A percentile compares a stretch with the other conserved stretches of the same genome.
Conservation (phyloP, 1,140 invertebrate genomes). For the Tetramorium simillimum region DNA sequence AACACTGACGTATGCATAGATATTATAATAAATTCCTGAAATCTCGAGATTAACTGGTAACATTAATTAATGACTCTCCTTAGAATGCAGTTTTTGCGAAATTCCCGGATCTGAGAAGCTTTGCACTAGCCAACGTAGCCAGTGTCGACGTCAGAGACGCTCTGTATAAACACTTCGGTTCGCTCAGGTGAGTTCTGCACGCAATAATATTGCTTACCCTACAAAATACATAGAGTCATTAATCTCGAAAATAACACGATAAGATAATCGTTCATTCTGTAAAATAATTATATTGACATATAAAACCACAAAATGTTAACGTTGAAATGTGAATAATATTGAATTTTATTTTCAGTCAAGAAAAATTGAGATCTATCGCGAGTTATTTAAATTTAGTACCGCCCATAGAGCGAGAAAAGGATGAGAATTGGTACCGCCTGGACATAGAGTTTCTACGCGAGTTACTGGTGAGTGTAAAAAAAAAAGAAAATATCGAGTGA, state of each 20-base stretch:
- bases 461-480: conserved; percentile 88
- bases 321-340: conserved; percentile 28
- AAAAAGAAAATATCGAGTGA: background rate
- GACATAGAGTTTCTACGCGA: conserved; percentile 94
- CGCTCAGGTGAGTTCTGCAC: conserved; percentile 87
- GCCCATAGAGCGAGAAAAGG: conserved; percentile 88
- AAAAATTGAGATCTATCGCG: conserved; percentile 93
- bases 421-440: conserved; percentile 90
- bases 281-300: background rate
- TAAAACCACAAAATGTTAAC: background rate
- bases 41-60: background rate
- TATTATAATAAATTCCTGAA: conserved; percentile 1
- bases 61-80: conserved; percentile 67
- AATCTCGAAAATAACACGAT: background rate
- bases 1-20: background rate
- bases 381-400: conserved; percentile 95
- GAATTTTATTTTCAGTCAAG: conserved; percentile 87
- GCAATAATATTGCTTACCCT: no score
- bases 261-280: background rate
- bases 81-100: conserved; percentile 97
- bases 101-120: conserved; percentile 94
- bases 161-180: conserved; percentile 94
- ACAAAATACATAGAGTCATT: background rate
- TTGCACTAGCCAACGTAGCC: conserved; percentile 97
- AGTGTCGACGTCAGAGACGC: conserved; percentile 95